phyloP scores from a whole-genome alignment of 2,113 vertebrate species.

The Serilophus lunatus region DNA sequence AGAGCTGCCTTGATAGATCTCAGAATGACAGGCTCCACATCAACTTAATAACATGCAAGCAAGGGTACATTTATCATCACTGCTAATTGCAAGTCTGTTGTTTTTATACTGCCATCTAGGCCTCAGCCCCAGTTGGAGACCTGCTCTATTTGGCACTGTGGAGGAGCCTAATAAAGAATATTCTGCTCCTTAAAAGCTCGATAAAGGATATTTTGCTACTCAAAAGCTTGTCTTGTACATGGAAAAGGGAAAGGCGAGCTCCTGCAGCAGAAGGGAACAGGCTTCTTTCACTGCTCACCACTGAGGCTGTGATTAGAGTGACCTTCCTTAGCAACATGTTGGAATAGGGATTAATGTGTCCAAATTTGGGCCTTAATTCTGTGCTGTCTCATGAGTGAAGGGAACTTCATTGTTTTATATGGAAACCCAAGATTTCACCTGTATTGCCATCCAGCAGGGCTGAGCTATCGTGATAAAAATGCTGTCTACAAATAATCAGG shows the following conservation, averaged over 20 bases:
- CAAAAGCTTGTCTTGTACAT: neutral
- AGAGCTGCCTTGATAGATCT: neutral
- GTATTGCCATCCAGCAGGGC: neutral
- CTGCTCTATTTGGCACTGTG: neutral
- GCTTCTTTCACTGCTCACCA: neutral
- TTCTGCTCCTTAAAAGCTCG: neutral
- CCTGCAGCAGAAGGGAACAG: neutral
- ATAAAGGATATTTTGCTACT: neutral
- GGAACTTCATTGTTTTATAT: neutral
- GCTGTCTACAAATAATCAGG: neutral
- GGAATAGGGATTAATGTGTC: neutral
- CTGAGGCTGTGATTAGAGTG: neutral
- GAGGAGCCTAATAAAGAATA: neutral
- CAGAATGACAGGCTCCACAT: constrained; percentile 26
- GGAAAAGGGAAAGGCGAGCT: neutral
- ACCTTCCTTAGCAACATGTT: neutral
- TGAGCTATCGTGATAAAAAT: neutral
- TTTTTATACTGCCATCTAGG: constrained; percentile 27
- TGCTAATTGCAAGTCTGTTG: constrained; percentile 50
- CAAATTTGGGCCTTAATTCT: neutral
- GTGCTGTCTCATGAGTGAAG: fast-evolving
- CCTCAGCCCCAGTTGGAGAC: constrained; percentile 13
- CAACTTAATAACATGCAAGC: neutral
- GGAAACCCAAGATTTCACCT: neutral
- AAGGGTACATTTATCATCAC: neutral